Conservation (phyloP, 2,113 vertebrate species). For the Paradisaea rubra region DNA sequence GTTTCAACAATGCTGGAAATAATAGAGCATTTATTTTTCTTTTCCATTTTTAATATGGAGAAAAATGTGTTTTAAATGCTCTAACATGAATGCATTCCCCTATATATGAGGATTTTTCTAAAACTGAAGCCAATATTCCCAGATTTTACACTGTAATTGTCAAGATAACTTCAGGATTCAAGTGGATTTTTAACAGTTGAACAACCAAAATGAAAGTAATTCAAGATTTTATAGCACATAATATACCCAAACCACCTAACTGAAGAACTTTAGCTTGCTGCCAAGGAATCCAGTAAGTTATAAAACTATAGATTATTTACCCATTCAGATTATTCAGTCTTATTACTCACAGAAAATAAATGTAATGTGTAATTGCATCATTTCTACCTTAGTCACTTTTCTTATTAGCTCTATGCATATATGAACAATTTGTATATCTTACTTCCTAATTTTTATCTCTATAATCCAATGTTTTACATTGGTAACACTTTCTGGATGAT, state of each 20-base stretch:
- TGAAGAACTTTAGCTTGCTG: not conserved
- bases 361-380: not conserved
- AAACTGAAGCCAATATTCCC: not conserved
- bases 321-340: not conserved
- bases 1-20: not conserved
- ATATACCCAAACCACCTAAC: not conserved
- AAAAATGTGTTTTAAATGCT: not conserved
- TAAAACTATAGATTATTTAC: not conserved
- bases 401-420: not conserved
- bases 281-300: not conserved
- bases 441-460: not conserved
- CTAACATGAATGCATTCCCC: not conserved
- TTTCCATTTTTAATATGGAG: not conserved
- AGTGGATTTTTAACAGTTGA: not conserved
- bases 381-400: not conserved
- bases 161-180: not conserved
- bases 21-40: not conserved
- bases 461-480: not conserved
- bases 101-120: not conserved
- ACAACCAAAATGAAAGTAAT: not conserved
- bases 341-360: not conserved
- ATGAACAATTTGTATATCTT: accelerated
- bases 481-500: not conserved
- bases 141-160: not conserved
- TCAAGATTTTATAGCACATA: not conserved